Evolutionary conservation across 2,888 invertebrate species (phyloP).

Genomic region (Pilophorus perplexus): DNA sequence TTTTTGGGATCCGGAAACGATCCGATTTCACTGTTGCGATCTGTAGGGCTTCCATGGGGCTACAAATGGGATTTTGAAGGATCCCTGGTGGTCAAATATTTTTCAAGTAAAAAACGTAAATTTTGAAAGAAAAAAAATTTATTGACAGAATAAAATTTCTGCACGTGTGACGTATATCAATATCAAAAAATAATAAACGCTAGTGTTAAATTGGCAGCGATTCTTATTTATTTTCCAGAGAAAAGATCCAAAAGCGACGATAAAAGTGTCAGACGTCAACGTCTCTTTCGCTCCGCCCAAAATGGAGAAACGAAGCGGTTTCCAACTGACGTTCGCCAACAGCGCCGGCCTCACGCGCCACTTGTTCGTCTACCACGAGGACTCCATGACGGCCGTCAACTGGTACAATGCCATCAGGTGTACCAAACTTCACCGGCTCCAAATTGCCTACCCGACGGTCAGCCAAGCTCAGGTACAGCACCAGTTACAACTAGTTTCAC

Average conservation of each 20-base stretch:
- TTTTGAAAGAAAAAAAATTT: too few relatives aligned
- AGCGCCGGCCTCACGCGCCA: slow-evolving; percentile 73
- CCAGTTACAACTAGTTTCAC: too few relatives aligned
- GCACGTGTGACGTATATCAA: too few relatives aligned
- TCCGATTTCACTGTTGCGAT: too few relatives aligned
- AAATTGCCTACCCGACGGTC: slow-evolving; percentile 78
- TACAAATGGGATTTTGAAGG: too few relatives aligned
- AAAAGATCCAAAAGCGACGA: slow-evolving; percentile 77
- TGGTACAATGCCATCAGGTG: slow-evolving; percentile 83
- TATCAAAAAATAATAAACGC: too few relatives aligned
- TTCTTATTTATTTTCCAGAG: slow-evolving; percentile 49
- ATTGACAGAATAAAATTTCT: too few relatives aligned
- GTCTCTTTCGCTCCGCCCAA: slow-evolving; percentile 81
- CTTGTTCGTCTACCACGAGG: slow-evolving; percentile 83
- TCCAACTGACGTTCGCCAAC: slow-evolving; percentile 81
- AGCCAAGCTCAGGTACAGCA: slow-evolving; percentile 62
- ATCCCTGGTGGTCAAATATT: too few relatives aligned
- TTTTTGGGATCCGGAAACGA: too few relatives aligned
- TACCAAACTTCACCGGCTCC: slow-evolving; percentile 77
- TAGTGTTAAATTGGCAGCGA: not conserved
- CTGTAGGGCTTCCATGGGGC: too few relatives aligned
- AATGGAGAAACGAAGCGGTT: slow-evolving; percentile 72
- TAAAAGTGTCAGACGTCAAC: slow-evolving; percentile 77
- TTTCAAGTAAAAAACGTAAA: too few relatives aligned
- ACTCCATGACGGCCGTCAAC: slow-evolving; percentile 77